Percentiles rank a stretch among this genome's conserved stretches.
Conservation (phyloP, 1,140 invertebrate species). For the Tribolium castaneum region DNA sequence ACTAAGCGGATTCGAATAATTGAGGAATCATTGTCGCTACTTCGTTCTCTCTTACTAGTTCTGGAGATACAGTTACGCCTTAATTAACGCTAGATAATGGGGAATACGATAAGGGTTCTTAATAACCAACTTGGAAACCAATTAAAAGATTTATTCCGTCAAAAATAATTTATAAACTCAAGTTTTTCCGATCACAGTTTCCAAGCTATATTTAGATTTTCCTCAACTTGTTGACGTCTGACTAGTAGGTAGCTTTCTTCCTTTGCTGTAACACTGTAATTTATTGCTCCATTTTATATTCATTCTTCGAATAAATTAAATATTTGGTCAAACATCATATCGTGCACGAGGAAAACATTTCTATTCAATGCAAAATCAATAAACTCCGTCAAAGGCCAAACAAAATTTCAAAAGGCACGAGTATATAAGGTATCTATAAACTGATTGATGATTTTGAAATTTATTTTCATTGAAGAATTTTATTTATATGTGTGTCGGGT, state of each 20-base stretch:
- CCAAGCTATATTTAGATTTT: background rate
- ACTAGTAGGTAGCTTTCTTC: background rate
- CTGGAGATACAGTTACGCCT: background rate
- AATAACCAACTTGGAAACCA: background rate
- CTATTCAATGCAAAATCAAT: background rate
- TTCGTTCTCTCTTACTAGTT: background rate
- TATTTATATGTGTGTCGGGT: background rate
- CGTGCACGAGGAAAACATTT: background rate
- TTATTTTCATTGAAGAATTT: background rate
- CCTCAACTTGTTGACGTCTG: background rate
- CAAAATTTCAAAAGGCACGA: background rate
- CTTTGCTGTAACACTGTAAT: background rate
- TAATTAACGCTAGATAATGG: slow-evolving; percentile 18
- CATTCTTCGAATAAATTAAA: background rate
- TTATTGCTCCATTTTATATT: background rate
- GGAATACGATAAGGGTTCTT: background rate
- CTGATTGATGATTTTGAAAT: background rate
- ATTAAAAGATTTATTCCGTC: background rate
- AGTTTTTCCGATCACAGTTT: background rate
- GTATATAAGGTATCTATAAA: background rate
- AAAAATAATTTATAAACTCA: background rate
- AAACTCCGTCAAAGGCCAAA: background rate
- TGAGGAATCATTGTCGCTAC: background rate
- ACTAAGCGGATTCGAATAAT: background rate
- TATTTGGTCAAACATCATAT: background rate